Evolutionary conservation across 2,113 vertebrate genomes (phyloP).

Genomic region (Oncorhynchus clarkii): DNA sequence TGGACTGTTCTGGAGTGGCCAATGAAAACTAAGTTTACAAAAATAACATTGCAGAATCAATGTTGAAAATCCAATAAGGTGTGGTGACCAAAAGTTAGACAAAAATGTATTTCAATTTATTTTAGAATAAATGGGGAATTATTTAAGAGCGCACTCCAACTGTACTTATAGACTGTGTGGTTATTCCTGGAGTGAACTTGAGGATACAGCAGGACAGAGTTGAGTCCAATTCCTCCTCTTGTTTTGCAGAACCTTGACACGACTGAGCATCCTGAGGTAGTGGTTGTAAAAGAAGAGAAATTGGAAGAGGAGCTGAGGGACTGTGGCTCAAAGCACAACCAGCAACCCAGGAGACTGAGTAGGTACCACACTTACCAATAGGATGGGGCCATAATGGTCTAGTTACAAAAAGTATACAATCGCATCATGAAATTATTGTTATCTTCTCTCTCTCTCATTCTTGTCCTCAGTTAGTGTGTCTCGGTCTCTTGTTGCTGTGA

Average conservation of each 20-base stretch:
- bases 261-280: conserved; percentile 1
- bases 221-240: neutral
- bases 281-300: conserved; percentile 31
- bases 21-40: no score
- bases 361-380: neutral
- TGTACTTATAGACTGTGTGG: neutral
- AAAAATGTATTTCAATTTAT: no score
- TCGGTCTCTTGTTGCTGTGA: neutral
- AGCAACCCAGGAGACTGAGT: conserved; percentile 1
- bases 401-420: neutral
- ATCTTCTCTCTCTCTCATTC: neutral
- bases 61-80: no score
- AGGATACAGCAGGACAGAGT: neutral
- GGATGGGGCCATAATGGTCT: neutral
- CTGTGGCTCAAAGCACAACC: neutral
- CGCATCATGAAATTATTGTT: neutral
- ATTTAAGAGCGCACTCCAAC: neutral
- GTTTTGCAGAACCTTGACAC: neutral
- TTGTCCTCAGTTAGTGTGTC: neutral
- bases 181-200: neutral
- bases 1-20: no score
- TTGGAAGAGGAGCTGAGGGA: conserved; percentile 15
- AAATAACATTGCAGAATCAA: no score
- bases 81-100: no score
- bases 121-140: neutral